Evolutionary conservation across 2,113 vertebrate genomes (phyloP).

Genomic region (Macrotus californicus): DNA sequence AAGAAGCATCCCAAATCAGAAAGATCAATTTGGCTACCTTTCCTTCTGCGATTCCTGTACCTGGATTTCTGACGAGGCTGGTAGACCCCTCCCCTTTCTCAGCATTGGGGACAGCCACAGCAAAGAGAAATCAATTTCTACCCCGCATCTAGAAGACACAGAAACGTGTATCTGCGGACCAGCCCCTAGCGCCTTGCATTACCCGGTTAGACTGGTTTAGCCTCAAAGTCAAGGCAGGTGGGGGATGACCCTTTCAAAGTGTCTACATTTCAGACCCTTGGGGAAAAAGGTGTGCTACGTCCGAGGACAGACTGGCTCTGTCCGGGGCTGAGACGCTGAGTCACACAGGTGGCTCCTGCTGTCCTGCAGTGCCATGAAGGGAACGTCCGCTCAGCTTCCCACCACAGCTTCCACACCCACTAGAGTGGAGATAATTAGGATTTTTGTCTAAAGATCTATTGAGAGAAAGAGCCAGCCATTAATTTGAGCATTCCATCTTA

Average conservation of each 20-base stretch:
- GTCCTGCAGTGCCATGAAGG: too few relatives aligned
- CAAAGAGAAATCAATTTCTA: neutral
- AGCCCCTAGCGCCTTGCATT: fast-evolving
- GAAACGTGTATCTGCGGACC: neutral
- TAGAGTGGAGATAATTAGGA: neutral
- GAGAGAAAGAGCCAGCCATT: constrained; percentile 39
- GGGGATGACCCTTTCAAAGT: neutral
- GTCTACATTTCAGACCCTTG: neutral
- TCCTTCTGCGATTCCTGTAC: neutral
- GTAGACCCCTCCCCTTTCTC: neutral
- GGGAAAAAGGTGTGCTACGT: neutral
- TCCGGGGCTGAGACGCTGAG: fast-evolving
- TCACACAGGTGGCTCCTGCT: neutral
- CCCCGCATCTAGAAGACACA: neutral
- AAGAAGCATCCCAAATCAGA: neutral
- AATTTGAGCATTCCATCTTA: constrained; percentile 61
- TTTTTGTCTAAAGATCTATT: neutral
- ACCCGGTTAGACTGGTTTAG: neutral
- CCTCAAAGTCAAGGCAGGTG: neutral
- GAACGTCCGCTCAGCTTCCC: neutral
- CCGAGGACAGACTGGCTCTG: neutral
- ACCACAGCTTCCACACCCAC: neutral
- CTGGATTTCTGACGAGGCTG: neutral
- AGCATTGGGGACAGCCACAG: neutral
- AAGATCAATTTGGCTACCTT: neutral